Percentiles rank a stretch among this genome's conserved stretches.
Evolutionary conservation across 2,888 invertebrate genomes (phyloP).

Genomic region (Eristalis pertinax): DNA sequence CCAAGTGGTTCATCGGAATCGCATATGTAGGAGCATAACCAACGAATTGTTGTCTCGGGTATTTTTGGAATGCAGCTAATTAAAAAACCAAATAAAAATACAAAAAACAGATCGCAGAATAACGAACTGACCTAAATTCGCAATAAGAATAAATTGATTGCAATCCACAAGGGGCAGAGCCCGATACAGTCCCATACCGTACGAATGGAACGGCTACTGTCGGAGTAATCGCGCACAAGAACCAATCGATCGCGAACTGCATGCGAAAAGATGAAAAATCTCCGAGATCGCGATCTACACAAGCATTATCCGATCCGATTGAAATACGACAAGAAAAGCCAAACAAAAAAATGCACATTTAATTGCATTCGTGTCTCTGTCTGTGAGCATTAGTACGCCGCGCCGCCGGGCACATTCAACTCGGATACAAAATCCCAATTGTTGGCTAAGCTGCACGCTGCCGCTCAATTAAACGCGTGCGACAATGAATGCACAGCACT

Average conservation of each 20-base stretch:
- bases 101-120: slow-evolving; percentile 4
- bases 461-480: slow-evolving; percentile 69
- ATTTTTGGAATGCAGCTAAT: slow-evolving; percentile 60
- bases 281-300: slow-evolving; percentile 42
- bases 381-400: slow-evolving; percentile 60
- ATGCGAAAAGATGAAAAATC: slow-evolving; percentile 50
- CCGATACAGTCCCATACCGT: slow-evolving; percentile 4
- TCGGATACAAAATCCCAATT: slow-evolving; percentile 63
- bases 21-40: neutral
- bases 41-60: slow-evolving; percentile 19
- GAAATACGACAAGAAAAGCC: neutral
- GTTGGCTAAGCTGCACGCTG: slow-evolving; percentile 37
- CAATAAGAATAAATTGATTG: slow-evolving; percentile 67
- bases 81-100: slow-evolving; percentile 23
- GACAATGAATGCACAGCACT: slow-evolving; percentile 45
- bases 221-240: slow-evolving; percentile 17
- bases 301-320: neutral
- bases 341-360: slow-evolving; percentile 21
- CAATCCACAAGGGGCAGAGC: slow-evolving; percentile 52
- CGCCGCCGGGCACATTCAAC: slow-evolving; percentile 60
- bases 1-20: neutral
- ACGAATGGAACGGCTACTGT: neutral
- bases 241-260: slow-evolving; percentile 30
- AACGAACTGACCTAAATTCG: slow-evolving; percentile 66
- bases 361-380: slow-evolving; percentile 62